Evolutionary conservation across 2,888 invertebrate species (phyloP).

Genomic region (Tenthredo scrophulariae): DNA sequence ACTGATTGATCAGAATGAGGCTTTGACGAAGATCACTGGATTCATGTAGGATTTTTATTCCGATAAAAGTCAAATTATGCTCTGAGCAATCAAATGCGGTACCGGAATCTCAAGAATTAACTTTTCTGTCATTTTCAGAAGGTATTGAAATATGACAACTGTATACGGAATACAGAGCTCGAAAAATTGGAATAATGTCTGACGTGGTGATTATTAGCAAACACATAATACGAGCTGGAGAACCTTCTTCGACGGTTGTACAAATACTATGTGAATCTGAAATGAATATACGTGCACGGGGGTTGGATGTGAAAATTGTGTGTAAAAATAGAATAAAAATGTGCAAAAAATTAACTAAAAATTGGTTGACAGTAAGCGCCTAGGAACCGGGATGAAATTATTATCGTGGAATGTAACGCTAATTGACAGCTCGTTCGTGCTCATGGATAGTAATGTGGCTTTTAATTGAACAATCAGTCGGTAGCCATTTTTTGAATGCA

Average conservation of each 20-base stretch:
- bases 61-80: background rate
- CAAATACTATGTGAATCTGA: background rate
- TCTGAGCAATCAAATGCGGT: background rate
- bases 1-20: background rate
- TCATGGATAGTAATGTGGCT: slow-evolving; percentile 15
- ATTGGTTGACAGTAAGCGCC: slow-evolving; percentile 2
- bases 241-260: background rate
- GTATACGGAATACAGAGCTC: background rate
- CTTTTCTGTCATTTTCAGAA: background rate
- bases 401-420: slow-evolving; percentile 15
- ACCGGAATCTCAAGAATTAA: background rate
- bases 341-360: background rate
- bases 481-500: background rate
- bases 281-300: background rate
- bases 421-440: slow-evolving; percentile 34
- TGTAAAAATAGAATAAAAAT: background rate
- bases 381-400: background rate
- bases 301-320: background rate
- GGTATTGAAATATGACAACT: background rate
- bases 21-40: background rate
- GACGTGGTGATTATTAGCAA: too few species aligned
- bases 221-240: background rate
- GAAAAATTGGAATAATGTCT: background rate
- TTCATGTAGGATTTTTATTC: background rate
- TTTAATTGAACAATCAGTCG: slow-evolving; percentile 39